Conservation (phyloP, 2,797 vertebrate species). For the Geotrypetes seraphini region DNA sequence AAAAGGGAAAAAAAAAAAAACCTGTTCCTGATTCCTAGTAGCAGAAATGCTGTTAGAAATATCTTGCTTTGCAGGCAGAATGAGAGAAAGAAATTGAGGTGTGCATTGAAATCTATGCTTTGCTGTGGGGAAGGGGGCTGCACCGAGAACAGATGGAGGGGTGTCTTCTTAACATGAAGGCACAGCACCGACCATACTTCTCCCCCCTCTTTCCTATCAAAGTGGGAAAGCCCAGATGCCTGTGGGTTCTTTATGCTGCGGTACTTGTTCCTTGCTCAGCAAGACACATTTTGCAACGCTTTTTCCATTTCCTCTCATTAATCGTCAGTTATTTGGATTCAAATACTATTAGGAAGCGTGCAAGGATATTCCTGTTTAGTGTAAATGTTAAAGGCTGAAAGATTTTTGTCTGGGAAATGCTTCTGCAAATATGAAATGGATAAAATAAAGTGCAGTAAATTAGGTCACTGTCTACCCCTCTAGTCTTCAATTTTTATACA, state of each 20-base stretch:
- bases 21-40: no score
- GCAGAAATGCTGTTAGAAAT: constrained; percentile 28
- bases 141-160: constrained; percentile 51
- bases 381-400: background rate
- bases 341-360: constrained; percentile 14
- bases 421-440: background rate
- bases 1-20: no score
- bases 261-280: constrained; percentile 48
- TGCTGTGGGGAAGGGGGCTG: constrained; percentile 50
- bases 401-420: background rate
- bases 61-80: constrained; percentile 48
- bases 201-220: constrained; percentile 60
- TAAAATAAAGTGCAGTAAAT: background rate
- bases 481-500: background rate
- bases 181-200: constrained; percentile 51
- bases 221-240: constrained; percentile 72
- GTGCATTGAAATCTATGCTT: constrained; percentile 41
- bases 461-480: background rate
- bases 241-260: constrained; percentile 55
- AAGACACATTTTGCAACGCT: constrained; percentile 34
- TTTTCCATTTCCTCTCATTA: constrained; percentile 11
- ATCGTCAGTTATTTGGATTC: constrained; percentile 17
- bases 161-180: constrained; percentile 49
- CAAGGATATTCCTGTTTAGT: background rate
- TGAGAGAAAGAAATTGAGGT: constrained; percentile 45